Conservation (phyloP, 2,113 vertebrate species). For the Carettochelys insculpta region DNA sequence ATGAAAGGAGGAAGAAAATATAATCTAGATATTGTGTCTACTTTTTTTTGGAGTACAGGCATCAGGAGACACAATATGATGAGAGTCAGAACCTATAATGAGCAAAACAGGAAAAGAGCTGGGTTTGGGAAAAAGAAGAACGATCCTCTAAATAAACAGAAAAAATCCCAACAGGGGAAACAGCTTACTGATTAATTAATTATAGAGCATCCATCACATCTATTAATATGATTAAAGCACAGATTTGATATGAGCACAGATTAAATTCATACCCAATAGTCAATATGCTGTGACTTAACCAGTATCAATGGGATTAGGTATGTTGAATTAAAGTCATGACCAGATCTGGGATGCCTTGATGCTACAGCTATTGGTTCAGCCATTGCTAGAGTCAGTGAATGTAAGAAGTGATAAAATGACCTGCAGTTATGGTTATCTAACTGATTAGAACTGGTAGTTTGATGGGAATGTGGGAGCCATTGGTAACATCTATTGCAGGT, state of each 20-base stretch:
- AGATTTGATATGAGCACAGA: no score
- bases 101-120: not conserved
- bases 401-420: fast-evolving
- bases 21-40: no score
- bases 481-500: not conserved
- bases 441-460: not conserved
- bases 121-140: not conserved
- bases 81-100: not conserved
- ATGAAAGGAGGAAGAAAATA: not conserved
- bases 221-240: no score
- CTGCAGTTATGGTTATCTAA: fast-evolving
- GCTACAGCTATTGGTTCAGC: not conserved
- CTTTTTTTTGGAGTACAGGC: not conserved
- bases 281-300: not conserved
- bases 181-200: not conserved
- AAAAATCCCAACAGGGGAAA: not conserved
- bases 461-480: not conserved
- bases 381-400: not conserved
- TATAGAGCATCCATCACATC: not conserved
- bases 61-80: not conserved
- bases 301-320: not conserved
- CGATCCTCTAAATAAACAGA: not conserved
- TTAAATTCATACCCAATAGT: no score
- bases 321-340: not conserved
- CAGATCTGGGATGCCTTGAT: fast-evolving